phyloP scores from a whole-genome alignment of 2,113 vertebrate species.

The Chlamydotis undulata region DNA sequence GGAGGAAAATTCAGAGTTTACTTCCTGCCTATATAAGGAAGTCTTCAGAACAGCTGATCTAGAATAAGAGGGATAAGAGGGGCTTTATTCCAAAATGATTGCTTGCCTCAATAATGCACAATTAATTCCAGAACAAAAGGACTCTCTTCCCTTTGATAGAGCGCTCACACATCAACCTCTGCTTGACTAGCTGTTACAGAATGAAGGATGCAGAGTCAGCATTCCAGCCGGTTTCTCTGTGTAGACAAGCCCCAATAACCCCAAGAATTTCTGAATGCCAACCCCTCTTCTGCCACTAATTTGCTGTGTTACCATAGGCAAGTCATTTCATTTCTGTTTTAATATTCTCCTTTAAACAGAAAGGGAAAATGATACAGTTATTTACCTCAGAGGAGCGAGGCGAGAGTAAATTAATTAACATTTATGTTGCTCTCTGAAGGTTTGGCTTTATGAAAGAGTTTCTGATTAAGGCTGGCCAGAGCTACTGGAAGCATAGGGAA shows the following conservation, averaged over 20 bases:
- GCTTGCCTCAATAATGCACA: background rate
- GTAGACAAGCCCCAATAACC: background rate
- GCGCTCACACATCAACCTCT: background rate
- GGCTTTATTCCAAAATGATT: background rate
- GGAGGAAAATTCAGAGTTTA: background rate
- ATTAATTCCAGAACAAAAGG: background rate
- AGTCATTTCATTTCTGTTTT: background rate
- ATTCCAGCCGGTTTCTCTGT: background rate
- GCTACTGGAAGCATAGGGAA: background rate
- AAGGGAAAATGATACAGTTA: background rate
- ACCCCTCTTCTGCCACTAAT: background rate
- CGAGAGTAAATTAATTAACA: constrained; percentile 24
- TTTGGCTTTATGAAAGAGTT: background rate
- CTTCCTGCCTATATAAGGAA: background rate
- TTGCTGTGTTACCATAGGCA: background rate
- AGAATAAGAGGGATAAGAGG: background rate
- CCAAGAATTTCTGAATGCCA: background rate
- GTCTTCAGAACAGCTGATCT: background rate
- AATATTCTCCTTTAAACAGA: background rate
- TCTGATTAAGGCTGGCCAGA: background rate
- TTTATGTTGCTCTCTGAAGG: background rate
- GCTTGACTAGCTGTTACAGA: background rate
- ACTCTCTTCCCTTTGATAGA: background rate
- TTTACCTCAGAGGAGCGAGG: background rate
- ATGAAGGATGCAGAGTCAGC: background rate